Evolutionary conservation across 2,888 invertebrate species (phyloP).

Genomic region (Hemithea aestivaria): DNA sequence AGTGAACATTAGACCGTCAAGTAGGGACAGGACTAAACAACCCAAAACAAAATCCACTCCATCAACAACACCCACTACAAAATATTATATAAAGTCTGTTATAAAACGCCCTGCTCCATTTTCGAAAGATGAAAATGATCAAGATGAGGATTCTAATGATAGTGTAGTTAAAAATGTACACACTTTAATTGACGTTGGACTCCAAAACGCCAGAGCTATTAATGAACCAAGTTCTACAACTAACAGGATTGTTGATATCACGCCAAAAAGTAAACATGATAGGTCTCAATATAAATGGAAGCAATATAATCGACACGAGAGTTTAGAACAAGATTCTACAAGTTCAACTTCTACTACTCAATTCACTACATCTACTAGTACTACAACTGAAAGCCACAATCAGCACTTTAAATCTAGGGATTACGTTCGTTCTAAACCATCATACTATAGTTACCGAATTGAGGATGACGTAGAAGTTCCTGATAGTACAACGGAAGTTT

Average conservation of each 20-base stretch:
- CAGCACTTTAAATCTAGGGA: constrained; percentile 30
- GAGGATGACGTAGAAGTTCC: constrained; percentile 52
- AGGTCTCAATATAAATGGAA: constrained; percentile 42
- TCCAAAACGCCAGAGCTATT: constrained; percentile 35
- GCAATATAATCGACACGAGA: constrained; percentile 39
- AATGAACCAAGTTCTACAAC: constrained; percentile 23
- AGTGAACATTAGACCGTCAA: constrained; percentile 38
- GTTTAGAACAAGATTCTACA: constrained; percentile 34
- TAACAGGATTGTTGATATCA: constrained; percentile 28
- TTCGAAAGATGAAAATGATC: constrained; percentile 30
- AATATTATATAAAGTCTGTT: constrained; percentile 58
- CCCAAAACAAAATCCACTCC: constrained; percentile 29
- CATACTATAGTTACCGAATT: constrained; percentile 62
- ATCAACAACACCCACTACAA: constrained; percentile 40
- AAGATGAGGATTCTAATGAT: constrained; percentile 43
- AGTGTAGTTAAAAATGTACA: constrained; percentile 43
- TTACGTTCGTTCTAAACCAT: constrained; percentile 45
- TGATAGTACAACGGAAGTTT: constrained; percentile 66
- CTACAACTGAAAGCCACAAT: constrained; percentile 32
- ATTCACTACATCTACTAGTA: constrained; percentile 22
- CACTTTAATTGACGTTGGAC: constrained; percentile 39
- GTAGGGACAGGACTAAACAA: constrained; percentile 24
- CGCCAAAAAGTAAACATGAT: constrained; percentile 28
- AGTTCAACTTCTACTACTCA: constrained; percentile 37
- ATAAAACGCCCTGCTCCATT: constrained; percentile 55